Evolutionary conservation across 2,797 vertebrate genomes (phyloP), one percentile per base, ranked within the genome.

Genomic region (Enteromius thamalakanensis): DNA sequence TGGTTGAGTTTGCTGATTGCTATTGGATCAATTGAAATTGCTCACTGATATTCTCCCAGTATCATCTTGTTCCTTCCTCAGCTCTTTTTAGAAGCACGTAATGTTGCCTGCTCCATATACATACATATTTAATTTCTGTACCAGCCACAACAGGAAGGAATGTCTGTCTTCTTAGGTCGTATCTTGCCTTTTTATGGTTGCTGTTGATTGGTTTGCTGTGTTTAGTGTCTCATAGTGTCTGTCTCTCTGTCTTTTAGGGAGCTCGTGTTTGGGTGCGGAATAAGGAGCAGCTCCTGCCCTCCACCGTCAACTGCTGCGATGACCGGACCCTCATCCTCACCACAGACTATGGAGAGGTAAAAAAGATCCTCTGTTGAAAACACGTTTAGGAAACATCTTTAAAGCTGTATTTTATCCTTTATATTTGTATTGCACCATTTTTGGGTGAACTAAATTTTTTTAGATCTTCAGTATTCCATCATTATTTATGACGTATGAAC

Each of bases 281-380:
- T 88, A 94, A 96, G 89, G 95, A 96, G 67, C 94, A 95, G 88
- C 94, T 97, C 91, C 93, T 94, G 76, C 96, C 96, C 79, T 96
- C 95, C 89, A 95, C 93, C 0, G 91, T 96, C 90, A 94, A 89
- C 87, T 92, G 91, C 0, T 93, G 90, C 84, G 90, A 92, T 58
- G 92, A 95, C 80, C 93, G 91, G 6, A 93, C 91, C 0, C 87
- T 96, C 75, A 90, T 94, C 79, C 92, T 97, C 88, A 94, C 92
- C 85, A 95, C 95, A 0, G 95, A 97, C 88, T 97, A 96, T 70
- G 96, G 95, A 64, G 93, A 65, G 94, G 97, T 97, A 95, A 95
- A 93, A 87, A 34, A 26, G 37, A 65, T 42, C 40, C 6, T 45
- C 34, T 45, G 0, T 45, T 68, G 7, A 15, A 21, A 40, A 69